phyloP scores from a whole-genome alignment of 2,797 vertebrate species.

The Knipowitschia caucasica region DNA sequence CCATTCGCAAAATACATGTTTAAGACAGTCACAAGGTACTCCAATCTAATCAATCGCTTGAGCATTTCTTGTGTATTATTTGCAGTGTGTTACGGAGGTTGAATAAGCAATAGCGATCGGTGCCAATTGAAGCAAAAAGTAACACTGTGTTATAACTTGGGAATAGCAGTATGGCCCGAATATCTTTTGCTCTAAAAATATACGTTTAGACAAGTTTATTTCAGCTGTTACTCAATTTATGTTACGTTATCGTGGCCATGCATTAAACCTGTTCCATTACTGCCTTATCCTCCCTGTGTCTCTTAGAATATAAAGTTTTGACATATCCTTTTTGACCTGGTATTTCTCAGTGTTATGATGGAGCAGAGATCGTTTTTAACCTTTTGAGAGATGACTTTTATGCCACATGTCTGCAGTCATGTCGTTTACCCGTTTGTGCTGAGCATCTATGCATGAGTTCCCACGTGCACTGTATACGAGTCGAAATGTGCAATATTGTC shows the following conservation, averaged over 20 bases:
- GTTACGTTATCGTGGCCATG: conserved; percentile 43
- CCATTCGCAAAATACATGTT: too few relatives aligned
- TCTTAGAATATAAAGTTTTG: conserved; percentile 45
- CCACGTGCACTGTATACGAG: conserved; percentile 50
- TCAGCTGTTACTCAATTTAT: conserved; percentile 29
- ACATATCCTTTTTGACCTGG: conserved; percentile 36
- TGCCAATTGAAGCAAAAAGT: conserved; percentile 23
- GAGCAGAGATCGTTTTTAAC: conserved; percentile 25
- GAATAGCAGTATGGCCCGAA: conserved; percentile 30
- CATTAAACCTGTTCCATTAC: conserved; percentile 30
- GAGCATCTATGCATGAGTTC: conserved; percentile 67
- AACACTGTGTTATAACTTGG: conserved; percentile 41
- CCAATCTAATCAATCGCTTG: too few relatives aligned
- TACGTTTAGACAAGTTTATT: conserved; percentile 19
- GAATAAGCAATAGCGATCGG: background rate
- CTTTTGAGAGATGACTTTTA: conserved; percentile 31
- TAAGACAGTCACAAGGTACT: too few relatives aligned
- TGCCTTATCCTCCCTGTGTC: conserved; percentile 65
- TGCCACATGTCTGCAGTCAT: conserved; percentile 32
- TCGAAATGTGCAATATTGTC: conserved; percentile 62
- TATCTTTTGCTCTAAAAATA: conserved; percentile 19
- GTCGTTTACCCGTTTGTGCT: conserved; percentile 47
- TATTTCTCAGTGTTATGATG: conserved; percentile 64
- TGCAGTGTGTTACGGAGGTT: background rate
- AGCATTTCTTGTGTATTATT: too few relatives aligned